Base-by-base conservation (phyloP, 2,797 vertebrate species). In the Cryptoblepharus egeriae region DNA sequence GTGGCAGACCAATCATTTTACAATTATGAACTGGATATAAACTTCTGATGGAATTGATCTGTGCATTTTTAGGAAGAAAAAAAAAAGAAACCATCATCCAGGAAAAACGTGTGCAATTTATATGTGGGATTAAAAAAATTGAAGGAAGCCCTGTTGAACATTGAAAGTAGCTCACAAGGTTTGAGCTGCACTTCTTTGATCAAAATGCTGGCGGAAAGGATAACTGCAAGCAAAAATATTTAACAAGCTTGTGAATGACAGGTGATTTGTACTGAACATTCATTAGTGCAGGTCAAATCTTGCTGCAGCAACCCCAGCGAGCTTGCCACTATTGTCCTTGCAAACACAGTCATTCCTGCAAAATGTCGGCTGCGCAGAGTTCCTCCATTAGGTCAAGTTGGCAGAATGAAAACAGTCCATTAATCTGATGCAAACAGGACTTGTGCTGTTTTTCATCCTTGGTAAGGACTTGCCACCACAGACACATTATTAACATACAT, bases 371-470 rank as follows among this genome's bases (percentile, higher is more conserved):
- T 52, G 16, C 10, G 5, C 37, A 58, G 1, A 70, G 42, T 11
- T 15, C 1, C 0, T 67, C 74, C 77, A 28, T 55, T 42, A 83
- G 84, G 74, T 87, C 83, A 87, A 39, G 72, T 8, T 77, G 79
- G 55, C 55, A 85, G 83, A 42, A 49, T 52, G 28, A 86, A 87
- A 89, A 69, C 0, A 0, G 65, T 75, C 35, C 45, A 73, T 90
- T 92, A 85, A 88, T 82, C 79, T 24, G 2, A 65, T 78, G n/a
- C 60, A 88, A 86, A 72, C 20, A 16, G 69, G 75, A 70, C 55
- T 75, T 78, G 77, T 65, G 75, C 39, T 12, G 80, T 58, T 89
- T 75, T 75, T 87, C 80, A 87, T 87, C 35, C 55, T 77, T 16
- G 84, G 77, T 64, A 90, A 84, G 69, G 80, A 75, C 37, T 85